Base-by-base conservation (phyloP, 2,797 vertebrate genomes). In the Centropyge bicolor region DNA sequence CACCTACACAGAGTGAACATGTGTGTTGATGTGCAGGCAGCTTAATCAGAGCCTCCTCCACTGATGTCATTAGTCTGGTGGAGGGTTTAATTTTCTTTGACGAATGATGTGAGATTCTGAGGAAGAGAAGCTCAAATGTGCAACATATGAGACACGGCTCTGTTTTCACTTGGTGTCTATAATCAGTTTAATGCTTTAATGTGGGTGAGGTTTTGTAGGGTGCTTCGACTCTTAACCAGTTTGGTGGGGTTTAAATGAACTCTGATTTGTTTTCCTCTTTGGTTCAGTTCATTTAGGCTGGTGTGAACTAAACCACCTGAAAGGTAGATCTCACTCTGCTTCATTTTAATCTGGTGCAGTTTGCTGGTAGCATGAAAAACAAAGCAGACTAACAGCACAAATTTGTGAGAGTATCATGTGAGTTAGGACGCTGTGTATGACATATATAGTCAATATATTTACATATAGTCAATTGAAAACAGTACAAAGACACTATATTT, bases 1-100 rank as follows among this genome's bases (percentile, higher is more conserved):
- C 84, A 78, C 74, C 69, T 61, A 81, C 84, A 83, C 66, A 62
- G 22, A 62, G 9, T 1, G 20, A 64, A 67, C 49, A 17, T 31
- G 71, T 70, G 80, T 56, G 76, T 36, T 22, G 51, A 54, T 45
- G 52, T 19, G 51, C 24, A 20, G 27, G 40, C 55, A 61, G 78
- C 52, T 78, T 59, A 12, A 65, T 35, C 17, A 69, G 54, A 63
- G 57, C 54, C 60, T 81, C 76, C 57, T 70, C 57, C 57, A 6
- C 59, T 31, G 74, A 51, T 62, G 79, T 72, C 70, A 83, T 65
- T 27, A 38, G 51, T 69, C 55, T 74, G 41, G 2, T 65, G 55
- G 73, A 74, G 57, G 56, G 55, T 49, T 70, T 78, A 6, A 60
- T 57, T 60, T 59, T 38, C 31, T 52, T 8, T 5, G 6, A 65